Evolutionary conservation across 2,888 invertebrate genomes (phyloP).

Genomic region (Drepanosiphum platanoidis): DNA sequence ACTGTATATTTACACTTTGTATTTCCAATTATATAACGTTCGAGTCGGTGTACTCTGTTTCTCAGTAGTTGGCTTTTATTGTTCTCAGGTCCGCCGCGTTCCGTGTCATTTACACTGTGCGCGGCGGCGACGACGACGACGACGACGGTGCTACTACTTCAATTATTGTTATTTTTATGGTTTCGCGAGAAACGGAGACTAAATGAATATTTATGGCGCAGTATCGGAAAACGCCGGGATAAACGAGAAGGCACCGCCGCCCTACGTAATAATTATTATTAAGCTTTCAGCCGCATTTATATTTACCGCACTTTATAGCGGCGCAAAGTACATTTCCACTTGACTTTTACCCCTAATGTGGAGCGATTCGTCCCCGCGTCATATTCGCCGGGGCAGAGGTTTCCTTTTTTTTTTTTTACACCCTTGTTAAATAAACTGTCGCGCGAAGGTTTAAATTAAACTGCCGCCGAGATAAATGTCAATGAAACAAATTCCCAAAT

Average conservation of each 20-base stretch:
- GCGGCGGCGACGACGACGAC: no score
- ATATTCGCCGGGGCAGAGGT: background rate
- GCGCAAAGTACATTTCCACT: background rate
- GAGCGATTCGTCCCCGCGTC: background rate
- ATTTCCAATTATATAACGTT: background rate
- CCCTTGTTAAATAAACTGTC: background rate
- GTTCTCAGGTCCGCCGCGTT: background rate
- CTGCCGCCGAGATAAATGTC: background rate
- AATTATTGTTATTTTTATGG: background rate
- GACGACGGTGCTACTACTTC: background rate
- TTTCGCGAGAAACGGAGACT: background rate
- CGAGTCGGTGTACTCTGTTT: background rate
- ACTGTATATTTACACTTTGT: background rate
- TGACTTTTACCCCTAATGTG: background rate
- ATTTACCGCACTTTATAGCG: background rate
- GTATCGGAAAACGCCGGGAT: background rate
- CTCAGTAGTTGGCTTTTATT: background rate
- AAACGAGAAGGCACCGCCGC: background rate
- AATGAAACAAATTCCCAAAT: background rate
- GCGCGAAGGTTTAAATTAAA: slow-evolving; percentile 4
- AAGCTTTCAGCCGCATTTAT: background rate
- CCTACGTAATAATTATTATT: no score
- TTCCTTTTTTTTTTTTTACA: background rate
- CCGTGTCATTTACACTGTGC: background rate
- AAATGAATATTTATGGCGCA: background rate